A percentile compares a stretch with the other conserved stretches of the same genome.
Evolutionary conservation across 37 sponge, comb jelly and placozoan genomes (phyloP).

Genomic region (Dysidea cf. avara): DNA sequence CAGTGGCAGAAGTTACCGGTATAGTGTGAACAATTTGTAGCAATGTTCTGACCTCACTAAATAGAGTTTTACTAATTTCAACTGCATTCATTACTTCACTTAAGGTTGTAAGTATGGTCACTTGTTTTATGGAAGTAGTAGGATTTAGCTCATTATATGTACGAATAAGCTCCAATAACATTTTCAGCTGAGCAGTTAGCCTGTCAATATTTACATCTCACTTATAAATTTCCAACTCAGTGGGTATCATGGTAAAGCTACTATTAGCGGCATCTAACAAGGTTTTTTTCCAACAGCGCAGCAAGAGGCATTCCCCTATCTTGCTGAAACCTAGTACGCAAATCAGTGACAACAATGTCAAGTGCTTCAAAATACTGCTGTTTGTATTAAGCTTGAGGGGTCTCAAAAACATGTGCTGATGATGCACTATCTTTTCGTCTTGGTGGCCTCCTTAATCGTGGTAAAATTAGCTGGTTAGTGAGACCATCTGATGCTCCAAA

Average conservation of each 20-base stretch:
- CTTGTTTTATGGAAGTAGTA: neutral
- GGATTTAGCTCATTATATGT: neutral
- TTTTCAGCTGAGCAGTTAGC: slow-evolving; percentile 34
- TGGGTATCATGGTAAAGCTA: too few species aligned
- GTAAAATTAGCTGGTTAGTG: slow-evolving; percentile 18
- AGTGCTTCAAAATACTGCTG: slow-evolving; percentile 59
- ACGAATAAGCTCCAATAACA: slow-evolving; percentile 45
- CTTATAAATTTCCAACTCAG: neutral
- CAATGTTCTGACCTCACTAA: slow-evolving; percentile 28
- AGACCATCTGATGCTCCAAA: slow-evolving; percentile 15
- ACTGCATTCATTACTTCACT: slow-evolving; percentile 31
- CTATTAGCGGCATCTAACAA: slow-evolving; percentile 1
- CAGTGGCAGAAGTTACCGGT: slow-evolving; percentile 50
- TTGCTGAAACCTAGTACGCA: slow-evolving; percentile 42
- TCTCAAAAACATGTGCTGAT: slow-evolving; percentile 20
- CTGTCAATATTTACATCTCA: slow-evolving; percentile 41
- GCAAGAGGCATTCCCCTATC: slow-evolving; percentile 35
- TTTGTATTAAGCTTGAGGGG: slow-evolving; percentile 34
- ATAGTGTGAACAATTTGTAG: slow-evolving; percentile 42
- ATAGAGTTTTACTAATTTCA: slow-evolving; percentile 1
- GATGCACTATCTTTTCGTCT: slow-evolving; percentile 7
- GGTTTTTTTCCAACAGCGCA: slow-evolving; percentile 19
- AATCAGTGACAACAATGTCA: slow-evolving; percentile 25
- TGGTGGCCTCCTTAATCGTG: slow-evolving; percentile 42
- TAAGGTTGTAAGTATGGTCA: slow-evolving; percentile 28